Base-by-base conservation (phyloP, 1,140 invertebrate genomes). In the Lycorma delicatula region DNA sequence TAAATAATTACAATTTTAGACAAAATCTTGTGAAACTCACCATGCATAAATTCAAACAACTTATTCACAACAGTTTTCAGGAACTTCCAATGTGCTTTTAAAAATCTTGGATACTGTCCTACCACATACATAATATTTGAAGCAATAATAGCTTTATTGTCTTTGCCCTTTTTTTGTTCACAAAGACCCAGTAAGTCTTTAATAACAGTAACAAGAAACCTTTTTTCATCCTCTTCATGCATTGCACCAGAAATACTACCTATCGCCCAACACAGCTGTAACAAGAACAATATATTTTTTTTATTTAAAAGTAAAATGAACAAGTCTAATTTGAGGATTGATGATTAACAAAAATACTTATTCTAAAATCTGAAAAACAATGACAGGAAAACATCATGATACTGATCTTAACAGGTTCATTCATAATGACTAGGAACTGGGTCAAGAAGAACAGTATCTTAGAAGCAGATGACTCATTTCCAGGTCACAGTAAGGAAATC, bases 111-210 rank as follows among this genome's bases (percentile, higher is more conserved):
- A 79, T 99, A 99, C 71, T 99, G 97, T 23, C 97, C 97, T 28
- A 99, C 97, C 60, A 99, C 97, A 74, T 99, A 99, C 97, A 99
- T 99, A 62, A 99, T 99, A 73, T 99, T 99, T 59, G 95, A 98
- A 5, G 97, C 97, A 68, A 99, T 97, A 52, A 99, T 99, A 47
- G 97, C 97, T 76, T 99, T 99, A 73, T 99, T 99, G 74, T 99
- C 97, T 77, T 99, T 99, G 9, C 97, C 97, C 66, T 97, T 89
- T 72, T 99, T 99, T 71, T 99, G 96, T 73, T 99, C 97, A 76
- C 97, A 99, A 11, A 99, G 74, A 2, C 95, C 95, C 28, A 99
- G 79, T 50, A 99, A 78, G 74, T 99, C 97, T 75, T 98, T 98
- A 60, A 99, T 99, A 29, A 99, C 97, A 54, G 95, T 97, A 47